Percentiles rank a stretch among this genome's conserved stretches.
Evolutionary conservation across 2,888 invertebrate genomes (phyloP).

Genomic region (Himalopsyche tibetana): DNA sequence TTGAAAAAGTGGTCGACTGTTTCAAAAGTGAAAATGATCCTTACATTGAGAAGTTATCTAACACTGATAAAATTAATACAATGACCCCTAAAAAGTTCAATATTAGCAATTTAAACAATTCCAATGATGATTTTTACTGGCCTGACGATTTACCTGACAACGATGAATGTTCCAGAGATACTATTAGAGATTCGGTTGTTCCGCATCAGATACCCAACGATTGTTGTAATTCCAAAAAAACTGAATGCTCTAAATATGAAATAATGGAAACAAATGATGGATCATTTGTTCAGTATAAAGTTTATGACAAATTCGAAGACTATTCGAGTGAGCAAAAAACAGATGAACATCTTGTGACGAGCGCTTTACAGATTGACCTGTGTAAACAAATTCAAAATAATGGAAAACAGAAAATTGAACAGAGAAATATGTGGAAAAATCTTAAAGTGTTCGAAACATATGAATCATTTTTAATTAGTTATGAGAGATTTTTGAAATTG

Average conservation of each 20-base stretch:
- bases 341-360: conserved; percentile 36
- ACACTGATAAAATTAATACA: neutral
- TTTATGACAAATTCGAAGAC: conserved; percentile 32
- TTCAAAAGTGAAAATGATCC: neutral
- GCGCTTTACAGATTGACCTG: conserved; percentile 4
- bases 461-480: conserved; percentile 46
- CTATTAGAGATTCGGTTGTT: neutral
- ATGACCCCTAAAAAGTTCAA: neutral
- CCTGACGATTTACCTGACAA: neutral
- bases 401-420: neutral
- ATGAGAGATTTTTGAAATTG: conserved; percentile 36
- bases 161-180: conserved; percentile 1
- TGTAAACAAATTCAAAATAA: conserved; percentile 32
- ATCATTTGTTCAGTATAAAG: conserved; percentile 41
- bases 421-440: neutral
- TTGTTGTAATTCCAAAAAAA: neutral
- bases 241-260: neutral
- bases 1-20: neutral
- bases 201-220: neutral
- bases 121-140: conserved; percentile 17
- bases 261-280: conserved; percentile 44
- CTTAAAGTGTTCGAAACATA: conserved; percentile 41
- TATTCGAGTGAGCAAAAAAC: neutral
- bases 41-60: neutral
- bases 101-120: neutral